These are phyloP conservation scores for Drosophila greeni DNA, from an alignment of 2,888 invertebrate genomes.

Conservation along the genomic window DNA sequence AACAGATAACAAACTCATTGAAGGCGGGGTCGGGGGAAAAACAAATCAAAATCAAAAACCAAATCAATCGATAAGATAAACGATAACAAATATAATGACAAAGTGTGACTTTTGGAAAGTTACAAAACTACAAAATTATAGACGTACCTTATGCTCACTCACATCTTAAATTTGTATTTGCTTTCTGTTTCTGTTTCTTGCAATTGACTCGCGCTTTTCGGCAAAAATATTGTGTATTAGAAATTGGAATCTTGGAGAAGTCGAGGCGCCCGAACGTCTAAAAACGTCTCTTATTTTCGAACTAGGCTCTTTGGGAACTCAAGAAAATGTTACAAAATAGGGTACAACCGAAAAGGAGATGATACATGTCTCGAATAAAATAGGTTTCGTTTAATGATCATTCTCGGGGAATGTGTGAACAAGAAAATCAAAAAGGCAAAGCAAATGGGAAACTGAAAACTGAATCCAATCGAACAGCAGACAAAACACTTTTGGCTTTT, in stretches of 20 bases:
- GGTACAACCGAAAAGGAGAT: conserved; percentile 21
- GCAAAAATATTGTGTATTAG: conserved; percentile 21
- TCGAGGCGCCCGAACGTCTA: conserved; percentile 54
- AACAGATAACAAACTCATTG: conserved; percentile 25
- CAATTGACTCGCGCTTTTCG: conserved; percentile 46
- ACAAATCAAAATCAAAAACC: conserved; percentile 27
- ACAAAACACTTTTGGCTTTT: conserved; percentile 64
- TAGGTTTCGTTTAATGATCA: conserved; percentile 12
- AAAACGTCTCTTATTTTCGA: conserved; percentile 44
- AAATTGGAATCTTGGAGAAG: conserved; percentile 38
- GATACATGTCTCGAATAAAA: not conserved
- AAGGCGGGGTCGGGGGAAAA: conserved; percentile 26
- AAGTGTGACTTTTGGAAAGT: conserved; percentile 37
- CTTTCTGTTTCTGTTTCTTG: conserved; percentile 68
- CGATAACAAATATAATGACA: conserved; percentile 39
- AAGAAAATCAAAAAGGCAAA: conserved; percentile 17
- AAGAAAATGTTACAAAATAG: conserved; percentile 17
- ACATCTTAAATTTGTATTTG: conserved; percentile 73
- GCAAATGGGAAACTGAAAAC: conserved; percentile 55
- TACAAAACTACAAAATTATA: conserved; percentile 55
- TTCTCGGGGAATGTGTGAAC: conserved; percentile 2
- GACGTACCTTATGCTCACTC: conserved; percentile 80
- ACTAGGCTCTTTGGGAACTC: conserved; percentile 28
- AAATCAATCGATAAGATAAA: conserved; percentile 41
- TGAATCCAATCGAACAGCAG: conserved; percentile 59